phyloP scores from a whole-genome alignment of 2,113 vertebrate species.

The Chaenocephalus aceratus region DNA sequence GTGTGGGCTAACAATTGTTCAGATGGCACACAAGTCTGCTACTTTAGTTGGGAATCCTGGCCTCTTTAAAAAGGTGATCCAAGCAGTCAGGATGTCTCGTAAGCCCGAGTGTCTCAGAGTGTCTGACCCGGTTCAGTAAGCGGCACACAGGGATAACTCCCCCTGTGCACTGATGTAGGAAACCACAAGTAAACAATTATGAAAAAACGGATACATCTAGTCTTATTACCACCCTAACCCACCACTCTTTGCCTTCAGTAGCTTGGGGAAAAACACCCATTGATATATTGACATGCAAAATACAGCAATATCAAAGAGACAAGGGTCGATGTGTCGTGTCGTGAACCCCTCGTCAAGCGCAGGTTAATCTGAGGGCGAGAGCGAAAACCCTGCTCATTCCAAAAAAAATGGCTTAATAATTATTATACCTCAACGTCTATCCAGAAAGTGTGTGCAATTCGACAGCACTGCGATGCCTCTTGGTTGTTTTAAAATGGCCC shows the following conservation, averaged over 20 bases:
- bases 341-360: constrained; percentile 42
- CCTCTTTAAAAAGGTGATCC: constrained; percentile 29
- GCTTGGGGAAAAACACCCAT: constrained; percentile 50
- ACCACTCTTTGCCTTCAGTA: constrained; percentile 49
- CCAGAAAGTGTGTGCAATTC: constrained; percentile 32
- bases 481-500: constrained; percentile 31
- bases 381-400: constrained; percentile 37
- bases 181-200: constrained; percentile 33
- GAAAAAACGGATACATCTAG: constrained; percentile 39
- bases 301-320: constrained; percentile 70
- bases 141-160: neutral
- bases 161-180: constrained; percentile 35
- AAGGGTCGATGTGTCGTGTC: constrained; percentile 34
- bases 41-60: constrained; percentile 45
- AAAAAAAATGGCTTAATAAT: constrained; percentile 40
- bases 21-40: constrained; percentile 57
- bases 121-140: constrained; percentile 50
- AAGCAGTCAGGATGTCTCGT: constrained; percentile 27
- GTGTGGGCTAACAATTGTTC: constrained; percentile 31
- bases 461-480: constrained; percentile 27
- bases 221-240: constrained; percentile 29
- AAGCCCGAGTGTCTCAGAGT: constrained; percentile 31
- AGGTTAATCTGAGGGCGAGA: constrained; percentile 28
- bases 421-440: constrained; percentile 18
- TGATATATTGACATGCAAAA: constrained; percentile 73